These are phyloP conservation scores for Tenthredo livida DNA, from an alignment of 2,888 invertebrate species.

Conservation along the genomic window DNA sequence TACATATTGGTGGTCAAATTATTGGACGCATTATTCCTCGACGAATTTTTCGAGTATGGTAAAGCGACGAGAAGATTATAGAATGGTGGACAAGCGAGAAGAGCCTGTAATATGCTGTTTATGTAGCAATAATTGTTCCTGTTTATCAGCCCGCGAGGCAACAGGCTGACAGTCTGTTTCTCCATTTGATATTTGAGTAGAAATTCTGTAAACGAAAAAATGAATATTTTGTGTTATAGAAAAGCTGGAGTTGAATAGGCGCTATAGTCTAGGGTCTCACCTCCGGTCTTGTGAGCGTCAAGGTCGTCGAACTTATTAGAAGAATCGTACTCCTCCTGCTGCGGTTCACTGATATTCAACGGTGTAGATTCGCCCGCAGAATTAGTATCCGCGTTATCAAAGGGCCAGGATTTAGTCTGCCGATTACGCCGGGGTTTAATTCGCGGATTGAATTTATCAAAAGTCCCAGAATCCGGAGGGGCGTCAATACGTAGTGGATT, in stretches of 20 bases:
- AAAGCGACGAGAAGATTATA: slow-evolving; percentile 93
- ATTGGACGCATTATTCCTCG: slow-evolving; percentile 81
- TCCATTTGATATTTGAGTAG: slow-evolving; percentile 88
- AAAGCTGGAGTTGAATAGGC: neutral
- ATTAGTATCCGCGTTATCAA: neutral
- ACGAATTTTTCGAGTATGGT: slow-evolving; percentile 82
- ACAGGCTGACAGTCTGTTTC: slow-evolving; percentile 88
- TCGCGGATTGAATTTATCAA: slow-evolving; percentile 50
- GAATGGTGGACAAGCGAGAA: slow-evolving; percentile 96
- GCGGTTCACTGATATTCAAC: slow-evolving; percentile 50
- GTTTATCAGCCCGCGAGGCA: slow-evolving; percentile 95
- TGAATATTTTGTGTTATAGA: neutral
- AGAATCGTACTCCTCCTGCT: slow-evolving; percentile 51
- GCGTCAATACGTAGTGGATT: slow-evolving; percentile 65
- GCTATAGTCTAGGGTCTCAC: slow-evolving; percentile 77
- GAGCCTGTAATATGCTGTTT: slow-evolving; percentile 95
- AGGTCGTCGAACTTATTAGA: slow-evolving; percentile 81
- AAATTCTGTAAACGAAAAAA: slow-evolving; percentile 83
- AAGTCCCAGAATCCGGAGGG: slow-evolving; percentile 54
- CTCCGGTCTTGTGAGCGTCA: slow-evolving; percentile 85
- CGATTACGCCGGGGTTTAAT: neutral
- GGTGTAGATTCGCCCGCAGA: slow-evolving; percentile 11
- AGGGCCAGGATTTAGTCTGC: neutral
- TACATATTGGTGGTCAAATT: slow-evolving; percentile 96
- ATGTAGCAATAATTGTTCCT: slow-evolving; percentile 98